Base-by-base conservation (phyloP, 2,888 invertebrate species). In the Sipunculus nudus region DNA sequence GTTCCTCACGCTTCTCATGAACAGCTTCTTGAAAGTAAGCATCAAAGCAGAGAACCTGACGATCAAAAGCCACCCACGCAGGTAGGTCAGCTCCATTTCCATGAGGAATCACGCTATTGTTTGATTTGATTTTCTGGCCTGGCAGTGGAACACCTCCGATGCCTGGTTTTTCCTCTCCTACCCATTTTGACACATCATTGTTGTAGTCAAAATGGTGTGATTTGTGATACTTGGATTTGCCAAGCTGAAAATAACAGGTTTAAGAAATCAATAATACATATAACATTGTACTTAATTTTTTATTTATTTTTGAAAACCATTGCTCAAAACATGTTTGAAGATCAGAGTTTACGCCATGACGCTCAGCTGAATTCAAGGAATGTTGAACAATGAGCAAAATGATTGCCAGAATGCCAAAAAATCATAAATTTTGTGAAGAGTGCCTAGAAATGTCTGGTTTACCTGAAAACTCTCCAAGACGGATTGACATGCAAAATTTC, bases 51-150 rank as follows among this genome's bases (percentile, higher is more conserved):
- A 93, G 84, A 58, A 91, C 90, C 85, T 94, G 89, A 84, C 93
- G 92, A 79, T 96, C 94, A 80, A 90, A 93, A 61, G 91, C 90
- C 54, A 95, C 87, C 94, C 94, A 96, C 0, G 92, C 85, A 0
- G 95, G 94, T 49, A 91, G 79, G 69, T 90, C 90, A 0, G 89
- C 88, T 0, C 89, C 89, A 78, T 90, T 90, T 45, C 91, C 91
- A 19, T 90, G 87, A 1, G 91, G 89, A 83, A 91, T 92, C 48
- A 91, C 79, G 0, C 91, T 91, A 0, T 91, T 91, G 73, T 87
- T 87, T 57, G 87, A 86, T 56, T 86, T 81, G 0, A 84, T 76
- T 8, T 85, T 84, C 63, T 86, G 85, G 57, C 86, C 88, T 1
- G 86, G 82, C 28, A 85, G 74, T 1, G 87, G 86, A 47, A 84